Evolutionary conservation across 2,113 vertebrate species (phyloP).

Genomic region (Oreotrochilus melanogaster): DNA sequence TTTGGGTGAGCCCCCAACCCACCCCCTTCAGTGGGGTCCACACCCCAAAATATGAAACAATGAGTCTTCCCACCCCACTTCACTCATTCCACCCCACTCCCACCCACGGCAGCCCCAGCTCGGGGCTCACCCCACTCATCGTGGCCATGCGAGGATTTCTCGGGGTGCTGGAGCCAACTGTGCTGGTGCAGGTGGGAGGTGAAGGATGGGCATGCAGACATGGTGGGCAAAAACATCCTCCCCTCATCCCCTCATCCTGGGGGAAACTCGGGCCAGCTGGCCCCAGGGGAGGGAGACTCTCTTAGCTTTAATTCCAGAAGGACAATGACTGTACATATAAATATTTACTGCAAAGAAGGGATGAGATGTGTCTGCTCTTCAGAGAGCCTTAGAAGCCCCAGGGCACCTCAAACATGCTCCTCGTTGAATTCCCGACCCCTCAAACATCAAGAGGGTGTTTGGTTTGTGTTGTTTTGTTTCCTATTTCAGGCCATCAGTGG

Average conservation of each 20-base stretch:
- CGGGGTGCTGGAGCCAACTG: constrained; percentile 49
- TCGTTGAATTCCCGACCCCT: constrained; percentile 20
- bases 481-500: constrained; percentile 24
- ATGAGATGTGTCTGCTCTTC: constrained; percentile 73
- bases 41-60: neutral
- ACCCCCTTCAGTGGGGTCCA: neutral
- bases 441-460: neutral
- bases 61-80: neutral
- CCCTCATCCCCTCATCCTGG: neutral
- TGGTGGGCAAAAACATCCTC: constrained; percentile 22
- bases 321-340: constrained; percentile 75
- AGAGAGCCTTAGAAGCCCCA: constrained; percentile 51
- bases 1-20: accelerated
- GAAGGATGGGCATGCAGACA: constrained; percentile 65
- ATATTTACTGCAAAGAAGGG: constrained; percentile 70
- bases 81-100: neutral
- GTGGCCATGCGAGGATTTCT: constrained; percentile 72
- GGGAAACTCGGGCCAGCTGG: neutral
- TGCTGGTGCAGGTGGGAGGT: constrained; percentile 17
- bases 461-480: neutral
- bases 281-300: neutral
- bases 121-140: constrained; percentile 20
- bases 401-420: neutral
- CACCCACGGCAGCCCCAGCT: neutral
- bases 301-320: constrained; percentile 53